A percentile compares a stretch with the other conserved stretches of the same genome.
These are phyloP conservation scores for Dendrocincla fuliginosa DNA, from an alignment of 2,797 vertebrate genomes.

Conservation along the genomic window DNA sequence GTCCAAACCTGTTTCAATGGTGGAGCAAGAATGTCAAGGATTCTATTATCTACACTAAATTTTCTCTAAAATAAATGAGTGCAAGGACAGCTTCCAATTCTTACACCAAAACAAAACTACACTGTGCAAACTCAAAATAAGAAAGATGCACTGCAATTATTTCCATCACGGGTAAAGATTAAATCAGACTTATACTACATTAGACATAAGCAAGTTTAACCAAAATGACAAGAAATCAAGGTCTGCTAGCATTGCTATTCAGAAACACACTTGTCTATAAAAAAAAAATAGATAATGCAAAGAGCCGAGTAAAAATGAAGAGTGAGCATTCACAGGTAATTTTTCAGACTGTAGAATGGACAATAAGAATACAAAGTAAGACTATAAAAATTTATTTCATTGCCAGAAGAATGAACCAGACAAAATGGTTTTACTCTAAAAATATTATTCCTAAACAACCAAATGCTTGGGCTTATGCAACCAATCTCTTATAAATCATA, in stretches of 20 bases:
- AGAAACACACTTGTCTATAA: background rate
- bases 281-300: background rate
- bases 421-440: background rate
- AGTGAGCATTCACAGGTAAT: background rate
- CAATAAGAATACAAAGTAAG: background rate
- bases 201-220: background rate
- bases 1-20: background rate
- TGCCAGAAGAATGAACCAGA: background rate
- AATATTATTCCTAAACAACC: background rate
- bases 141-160: background rate
- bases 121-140: background rate
- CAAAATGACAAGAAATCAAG: background rate
- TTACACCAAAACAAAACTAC: background rate
- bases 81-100: background rate
- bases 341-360: background rate
- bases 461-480: background rate
- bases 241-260: background rate
- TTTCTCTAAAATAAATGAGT: background rate
- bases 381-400: background rate
- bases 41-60: background rate
- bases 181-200: background rate
- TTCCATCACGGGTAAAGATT: background rate
- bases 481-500: background rate
- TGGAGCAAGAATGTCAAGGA: background rate
- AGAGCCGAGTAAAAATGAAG: background rate